Percentiles rank a stretch among this genome's conserved stretches.
Evolutionary conservation across 2,113 vertebrate species (phyloP).

Genomic region (Amia ocellicauda): DNA sequence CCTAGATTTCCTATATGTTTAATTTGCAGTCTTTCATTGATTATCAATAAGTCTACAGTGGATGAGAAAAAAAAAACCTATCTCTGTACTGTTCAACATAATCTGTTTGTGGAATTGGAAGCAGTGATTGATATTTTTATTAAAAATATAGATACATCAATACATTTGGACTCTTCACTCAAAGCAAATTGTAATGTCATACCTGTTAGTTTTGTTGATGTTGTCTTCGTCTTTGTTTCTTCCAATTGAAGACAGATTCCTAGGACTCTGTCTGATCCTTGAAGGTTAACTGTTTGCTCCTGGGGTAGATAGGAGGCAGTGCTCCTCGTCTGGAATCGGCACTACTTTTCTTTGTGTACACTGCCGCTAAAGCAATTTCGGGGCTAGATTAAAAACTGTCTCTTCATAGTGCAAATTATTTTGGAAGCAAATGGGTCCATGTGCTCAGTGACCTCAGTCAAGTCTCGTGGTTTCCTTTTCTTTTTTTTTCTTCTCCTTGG

Average conservation of each 20-base stretch:
- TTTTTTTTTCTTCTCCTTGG: constrained; percentile 58
- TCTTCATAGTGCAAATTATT: constrained; percentile 52
- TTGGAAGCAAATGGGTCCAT: constrained; percentile 55
- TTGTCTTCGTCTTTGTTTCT: constrained; percentile 42
- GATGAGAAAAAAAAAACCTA: too few relatives aligned
- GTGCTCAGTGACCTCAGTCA: constrained; percentile 57
- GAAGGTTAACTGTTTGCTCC: constrained; percentile 16
- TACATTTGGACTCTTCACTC: not conserved
- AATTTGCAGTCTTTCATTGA: too few relatives aligned
- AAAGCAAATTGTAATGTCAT: constrained; percentile 41
- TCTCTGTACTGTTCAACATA: too few relatives aligned
- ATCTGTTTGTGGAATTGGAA: too few relatives aligned
- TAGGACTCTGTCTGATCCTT: constrained; percentile 25
- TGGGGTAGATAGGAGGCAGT: constrained; percentile 31
- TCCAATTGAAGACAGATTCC: constrained; percentile 46
- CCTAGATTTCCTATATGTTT: too few relatives aligned
- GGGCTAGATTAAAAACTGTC: constrained; percentile 48
- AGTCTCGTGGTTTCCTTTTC: constrained; percentile 57
- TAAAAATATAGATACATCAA: too few relatives aligned
- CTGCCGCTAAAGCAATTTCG: constrained; percentile 45
- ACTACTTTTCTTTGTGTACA: constrained; percentile 48
- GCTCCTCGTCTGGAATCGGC: constrained; percentile 39
- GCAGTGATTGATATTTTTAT: too few relatives aligned
- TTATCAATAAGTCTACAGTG: too few relatives aligned
- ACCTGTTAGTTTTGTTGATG: constrained; percentile 57